phyloP scores from a whole-genome alignment of 1,140 invertebrate species.

The Dreissena rostriformis region DNA sequence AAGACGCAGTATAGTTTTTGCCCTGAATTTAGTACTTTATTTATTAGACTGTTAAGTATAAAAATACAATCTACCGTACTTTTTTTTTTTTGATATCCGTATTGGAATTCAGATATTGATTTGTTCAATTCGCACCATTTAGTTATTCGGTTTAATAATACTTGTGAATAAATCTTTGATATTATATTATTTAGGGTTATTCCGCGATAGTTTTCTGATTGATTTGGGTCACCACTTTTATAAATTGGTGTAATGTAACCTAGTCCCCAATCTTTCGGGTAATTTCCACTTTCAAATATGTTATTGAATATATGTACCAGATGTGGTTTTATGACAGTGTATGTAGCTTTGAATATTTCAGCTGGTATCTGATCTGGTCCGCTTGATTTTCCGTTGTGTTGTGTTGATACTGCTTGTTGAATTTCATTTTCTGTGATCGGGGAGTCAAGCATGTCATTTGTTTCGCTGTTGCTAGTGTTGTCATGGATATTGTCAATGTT shows the following conservation, averaged over 20 bases:
- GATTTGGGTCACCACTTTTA: not conserved
- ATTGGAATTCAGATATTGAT: not conserved
- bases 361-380: conserved; percentile 2
- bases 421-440: not conserved
- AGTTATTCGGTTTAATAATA: not conserved
- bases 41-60: conserved; percentile 1
- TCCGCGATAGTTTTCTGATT: not conserved
- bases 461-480: not conserved
- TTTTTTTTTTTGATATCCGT: not conserved
- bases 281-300: conserved; percentile 17
- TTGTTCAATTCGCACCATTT: not conserved
- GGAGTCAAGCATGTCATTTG: not conserved
- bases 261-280: not conserved
- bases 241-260: not conserved
- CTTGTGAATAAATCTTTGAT: conserved; percentile 3
- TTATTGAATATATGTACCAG: not conserved
- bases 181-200: conserved; percentile 10
- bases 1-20: conserved; percentile 2
- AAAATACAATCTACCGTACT: conserved; percentile 20
- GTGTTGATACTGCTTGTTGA: conserved; percentile 10
- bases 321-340: not conserved
- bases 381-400: conserved; percentile 2
- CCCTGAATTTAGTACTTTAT: not conserved
- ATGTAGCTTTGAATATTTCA: conserved; percentile 6
- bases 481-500: not conserved